phyloP scores from a whole-genome alignment of 2,113 vertebrate genomes.

The Oplegnathus fasciatus region DNA sequence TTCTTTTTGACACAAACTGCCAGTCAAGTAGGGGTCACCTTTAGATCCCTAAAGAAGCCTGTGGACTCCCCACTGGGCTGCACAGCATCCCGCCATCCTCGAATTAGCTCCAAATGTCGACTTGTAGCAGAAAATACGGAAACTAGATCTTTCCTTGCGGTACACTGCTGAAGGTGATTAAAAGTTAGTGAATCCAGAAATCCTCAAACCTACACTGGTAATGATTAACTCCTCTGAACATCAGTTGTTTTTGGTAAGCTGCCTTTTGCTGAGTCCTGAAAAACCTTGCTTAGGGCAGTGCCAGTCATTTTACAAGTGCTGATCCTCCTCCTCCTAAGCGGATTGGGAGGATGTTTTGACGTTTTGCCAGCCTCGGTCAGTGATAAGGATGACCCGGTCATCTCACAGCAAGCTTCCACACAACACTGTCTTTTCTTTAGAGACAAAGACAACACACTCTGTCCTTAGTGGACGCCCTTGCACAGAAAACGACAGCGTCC shows the following conservation, averaged over 20 bases:
- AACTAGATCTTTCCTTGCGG: not conserved
- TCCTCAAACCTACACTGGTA: slow-evolving; percentile 11
- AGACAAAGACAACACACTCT: slow-evolving; percentile 49
- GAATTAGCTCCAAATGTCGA: slow-evolving; percentile 20
- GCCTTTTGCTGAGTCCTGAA: slow-evolving; percentile 62
- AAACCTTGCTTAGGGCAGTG: slow-evolving; percentile 59
- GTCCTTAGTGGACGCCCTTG: slow-evolving; percentile 32
- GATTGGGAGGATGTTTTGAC: slow-evolving; percentile 71
- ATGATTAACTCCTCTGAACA: slow-evolving; percentile 55
- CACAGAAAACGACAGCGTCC: not conserved
- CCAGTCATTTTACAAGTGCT: slow-evolving; percentile 71
- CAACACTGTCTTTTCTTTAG: slow-evolving; percentile 56
- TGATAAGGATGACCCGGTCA: slow-evolving; percentile 77
- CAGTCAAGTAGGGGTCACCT: slow-evolving; percentile 68
- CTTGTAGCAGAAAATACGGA: not conserved
- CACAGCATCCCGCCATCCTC: slow-evolving; percentile 28
- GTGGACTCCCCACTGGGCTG: slow-evolving; percentile 56
- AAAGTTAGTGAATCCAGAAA: slow-evolving; percentile 31
- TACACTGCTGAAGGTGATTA: slow-evolving; percentile 21
- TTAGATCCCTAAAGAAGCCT: slow-evolving; percentile 40
- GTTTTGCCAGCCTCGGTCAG: slow-evolving; percentile 60
- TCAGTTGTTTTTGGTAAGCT: slow-evolving; percentile 64
- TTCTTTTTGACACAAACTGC: slow-evolving; percentile 24
- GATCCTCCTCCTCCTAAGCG: slow-evolving; percentile 73
- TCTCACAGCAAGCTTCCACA: slow-evolving; percentile 55